phyloP scores from a whole-genome alignment of 2,113 vertebrate genomes.

The Ramphastos sulfuratus region DNA sequence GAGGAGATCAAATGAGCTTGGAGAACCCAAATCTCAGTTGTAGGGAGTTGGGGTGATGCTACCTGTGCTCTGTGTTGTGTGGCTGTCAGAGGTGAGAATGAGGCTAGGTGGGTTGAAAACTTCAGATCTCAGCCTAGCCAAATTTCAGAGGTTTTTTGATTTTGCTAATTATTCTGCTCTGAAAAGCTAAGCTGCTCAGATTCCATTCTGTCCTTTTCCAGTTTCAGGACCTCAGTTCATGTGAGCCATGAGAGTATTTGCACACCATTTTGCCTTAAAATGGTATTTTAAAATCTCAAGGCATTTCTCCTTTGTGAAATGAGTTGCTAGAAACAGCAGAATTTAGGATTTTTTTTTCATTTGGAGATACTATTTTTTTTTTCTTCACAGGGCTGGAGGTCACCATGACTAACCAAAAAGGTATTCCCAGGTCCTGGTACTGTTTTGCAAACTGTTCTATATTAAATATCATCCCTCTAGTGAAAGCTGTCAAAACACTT shows the following conservation, averaged over 20 bases:
- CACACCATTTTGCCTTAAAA: background rate
- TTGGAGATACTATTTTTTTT: too few species aligned
- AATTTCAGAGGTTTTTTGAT: background rate
- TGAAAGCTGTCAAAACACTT: slow-evolving; percentile 81
- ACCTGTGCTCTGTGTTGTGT: background rate
- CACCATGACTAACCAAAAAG: slow-evolving; percentile 62
- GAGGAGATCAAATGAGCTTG: background rate
- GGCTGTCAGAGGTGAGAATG: background rate
- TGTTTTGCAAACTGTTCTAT: slow-evolving; percentile 71
- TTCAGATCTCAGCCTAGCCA: background rate
- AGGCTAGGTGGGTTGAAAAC: background rate
- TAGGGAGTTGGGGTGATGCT: background rate
- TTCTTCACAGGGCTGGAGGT: slow-evolving; percentile 3
- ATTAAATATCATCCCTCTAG: slow-evolving; percentile 74
- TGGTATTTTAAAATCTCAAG: background rate
- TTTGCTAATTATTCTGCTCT: background rate
- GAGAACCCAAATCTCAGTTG: fast-evolving
- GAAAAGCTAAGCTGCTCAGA: background rate
- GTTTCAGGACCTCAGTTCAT: background rate
- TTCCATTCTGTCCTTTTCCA: background rate
- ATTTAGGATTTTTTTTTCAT: background rate
- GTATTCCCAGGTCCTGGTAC: slow-evolving; percentile 46
- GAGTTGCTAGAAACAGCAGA: background rate
- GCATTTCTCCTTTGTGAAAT: background rate
- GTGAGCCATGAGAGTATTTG: background rate